A percentile compares a stretch with the other conserved stretches of the same genome.
phyloP scores from a whole-genome alignment of 2,888 invertebrate species.

The Heliconius ismenius region DNA sequence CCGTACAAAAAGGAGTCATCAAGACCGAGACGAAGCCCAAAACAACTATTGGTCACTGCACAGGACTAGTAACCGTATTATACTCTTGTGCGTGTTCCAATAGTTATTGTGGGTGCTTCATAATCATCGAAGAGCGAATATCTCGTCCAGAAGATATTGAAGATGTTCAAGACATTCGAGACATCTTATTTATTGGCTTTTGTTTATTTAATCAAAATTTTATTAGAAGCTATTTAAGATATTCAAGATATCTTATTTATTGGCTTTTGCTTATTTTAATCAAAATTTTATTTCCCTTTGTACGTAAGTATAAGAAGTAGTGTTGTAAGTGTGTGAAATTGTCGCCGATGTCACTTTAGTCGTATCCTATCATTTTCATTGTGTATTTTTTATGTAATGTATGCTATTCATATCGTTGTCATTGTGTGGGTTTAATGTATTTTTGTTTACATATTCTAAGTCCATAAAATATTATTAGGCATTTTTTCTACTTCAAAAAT shows the following conservation, averaged over 20 bases:
- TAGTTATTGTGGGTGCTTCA: slow-evolving; percentile 95
- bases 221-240: background rate
- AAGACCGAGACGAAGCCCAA: slow-evolving; percentile 83
- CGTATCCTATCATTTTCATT: slow-evolving; percentile 14
- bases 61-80: slow-evolving; percentile 91
- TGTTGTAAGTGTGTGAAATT: slow-evolving; percentile 16
- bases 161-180: slow-evolving; percentile 32
- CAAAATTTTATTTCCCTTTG: slow-evolving; percentile 34
- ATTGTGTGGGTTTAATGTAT: background rate
- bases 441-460: background rate
- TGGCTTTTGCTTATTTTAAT: slow-evolving; percentile 36
- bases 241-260: slow-evolving; percentile 41
- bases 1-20: slow-evolving; percentile 30
- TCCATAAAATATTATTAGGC: background rate
- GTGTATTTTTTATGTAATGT: background rate
- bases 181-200: slow-evolving; percentile 41
- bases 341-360: slow-evolving; percentile 12
- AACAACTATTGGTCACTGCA: slow-evolving; percentile 99
- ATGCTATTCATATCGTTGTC: slow-evolving; percentile 15
- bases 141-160: no score
- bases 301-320: slow-evolving; percentile 38
- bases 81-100: slow-evolving; percentile 99
- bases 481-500: background rate
- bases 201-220: slow-evolving; percentile 36
- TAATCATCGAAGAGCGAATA: slow-evolving; percentile 57